Evolutionary conservation across 2,113 vertebrate genomes (phyloP), one percentile per base, ranked within the genome.

Genomic region (Lasiurus cinereus): DNA sequence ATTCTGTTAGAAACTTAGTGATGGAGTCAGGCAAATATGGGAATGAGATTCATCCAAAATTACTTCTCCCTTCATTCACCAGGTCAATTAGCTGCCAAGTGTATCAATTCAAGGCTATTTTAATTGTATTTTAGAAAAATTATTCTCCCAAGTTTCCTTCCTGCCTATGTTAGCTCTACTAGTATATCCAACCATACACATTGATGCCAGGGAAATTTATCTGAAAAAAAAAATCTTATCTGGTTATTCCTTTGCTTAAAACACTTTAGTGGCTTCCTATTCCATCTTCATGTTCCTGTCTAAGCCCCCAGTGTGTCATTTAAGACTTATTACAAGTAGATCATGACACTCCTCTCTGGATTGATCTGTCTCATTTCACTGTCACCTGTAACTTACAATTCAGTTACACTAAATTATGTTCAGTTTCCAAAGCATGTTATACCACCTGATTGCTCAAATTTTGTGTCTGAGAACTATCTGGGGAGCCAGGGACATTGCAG

Each of bases 111-210:
- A 93, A 67, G 22, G 13, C 22, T 88, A 16, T 76, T 74, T 59
- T 76, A 94, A 33, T 77, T 15, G 85, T 66, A 82, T 27, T 56
- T 43, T 12, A 43, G 31, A 27, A 93, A 85, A 83, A 94, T 84
- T 24, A 88, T 52, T 76, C 12, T 19, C 21, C 76, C 14, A 56
- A 21, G 73, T 91, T 73, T 67, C 52, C 31, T 83, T 77, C 13
- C 46, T 90, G 64, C 19, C 19, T 83, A 31, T 46, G 2, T 70
- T 31, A 88, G 29, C 18, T 84, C 36, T 50, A 56, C 54, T 56
- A 56, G 54, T 56, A 50, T 66, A 84, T 66, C 43, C 14, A 94
- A 11, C 56, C 64, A 91, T 62, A 29, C 29, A 18, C 19, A 54
- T n/a, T 39, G 15, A 59, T 67, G 29, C 77, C 46, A 94, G 15